Evolutionary conservation across 2,113 vertebrate genomes (phyloP), one percentile per base, ranked within the genome.

Genomic region (Menidia beryllina): DNA sequence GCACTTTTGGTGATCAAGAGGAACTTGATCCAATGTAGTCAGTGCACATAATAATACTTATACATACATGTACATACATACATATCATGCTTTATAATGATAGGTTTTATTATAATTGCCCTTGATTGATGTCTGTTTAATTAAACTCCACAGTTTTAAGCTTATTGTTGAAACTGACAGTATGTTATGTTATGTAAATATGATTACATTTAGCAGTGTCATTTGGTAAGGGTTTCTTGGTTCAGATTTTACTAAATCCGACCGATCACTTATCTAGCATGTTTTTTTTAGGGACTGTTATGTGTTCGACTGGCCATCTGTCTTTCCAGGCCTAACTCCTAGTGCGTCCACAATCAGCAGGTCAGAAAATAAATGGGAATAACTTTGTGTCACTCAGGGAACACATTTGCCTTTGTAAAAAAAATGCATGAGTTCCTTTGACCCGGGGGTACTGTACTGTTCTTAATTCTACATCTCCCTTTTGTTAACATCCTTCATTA

Each of bases 1-100:
- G 74, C 79, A 66, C 47, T 74, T 79, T 72, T 57, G 79, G 72
- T 57, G 79, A 75, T 69, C 59, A 66, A 53, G 57, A 68, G 64
- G 68, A 52, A 63, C 66, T 66, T 30, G 27, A 78, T 81, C 55
- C 69, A 60, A 62, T 72, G 34, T 55, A 39, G 17, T 58, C 62
- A 43, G 77, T 65, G 60, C 55, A 77, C 73, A 62, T 61, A 49
- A 27, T 56, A 30, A 30, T 8, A 30, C 30, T 5, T 30, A 8
- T 8, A 30, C 30, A 30, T 8, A 30, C 30, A 30, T 8, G 30
- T 30, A 30, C 4, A 30, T 30, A 30, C 30, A 30, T 30, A 5
- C 8, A 5, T 4, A 30, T 30, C 4, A 30, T 5, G 30, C 30
- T 30, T 30, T 30, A 30, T 30, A 30, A 4, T 30, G 30, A 30